phyloP scores from a whole-genome alignment of 2,797 vertebrate genomes.

The Pitangus sulphuratus region DNA sequence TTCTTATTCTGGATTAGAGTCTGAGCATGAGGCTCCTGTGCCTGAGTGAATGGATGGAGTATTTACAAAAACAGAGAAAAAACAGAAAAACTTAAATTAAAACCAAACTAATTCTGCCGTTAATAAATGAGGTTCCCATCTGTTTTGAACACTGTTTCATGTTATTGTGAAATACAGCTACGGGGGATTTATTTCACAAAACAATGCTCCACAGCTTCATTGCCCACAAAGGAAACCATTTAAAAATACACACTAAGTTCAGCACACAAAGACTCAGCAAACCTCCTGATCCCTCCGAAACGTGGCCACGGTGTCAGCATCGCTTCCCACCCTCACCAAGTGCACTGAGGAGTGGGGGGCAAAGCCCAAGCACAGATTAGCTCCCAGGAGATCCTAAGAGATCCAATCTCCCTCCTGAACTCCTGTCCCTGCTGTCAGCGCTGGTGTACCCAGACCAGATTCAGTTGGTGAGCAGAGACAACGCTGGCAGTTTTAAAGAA shows the following conservation, averaged over 20 bases:
- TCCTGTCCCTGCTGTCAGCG: neutral
- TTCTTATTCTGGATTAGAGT: neutral
- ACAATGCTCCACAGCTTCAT: neutral
- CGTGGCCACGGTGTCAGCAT: neutral
- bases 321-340: neutral
- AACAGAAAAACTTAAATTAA: neutral
- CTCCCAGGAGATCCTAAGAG: neutral
- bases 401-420: neutral
- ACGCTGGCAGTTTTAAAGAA: neutral
- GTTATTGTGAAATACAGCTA: constrained; percentile 43
- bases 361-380: neutral
- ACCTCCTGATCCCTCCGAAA: neutral
- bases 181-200: constrained; percentile 22
- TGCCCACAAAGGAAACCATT: neutral
- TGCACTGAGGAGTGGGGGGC: rapidly evolving
- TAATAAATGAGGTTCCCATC: neutral
- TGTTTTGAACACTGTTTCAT: constrained; percentile 12
- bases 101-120: constrained; percentile 6
- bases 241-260: neutral
- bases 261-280: neutral
- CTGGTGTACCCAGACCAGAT: neutral
- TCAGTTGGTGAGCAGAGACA: neutral
- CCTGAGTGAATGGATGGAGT: neutral
- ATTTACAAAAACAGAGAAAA: neutral
- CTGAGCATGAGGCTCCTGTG: neutral